Percentiles rank a stretch among this genome's conserved stretches.
Conservation (phyloP, 2,113 vertebrate genomes). For the Hoplias malabaricus region DNA sequence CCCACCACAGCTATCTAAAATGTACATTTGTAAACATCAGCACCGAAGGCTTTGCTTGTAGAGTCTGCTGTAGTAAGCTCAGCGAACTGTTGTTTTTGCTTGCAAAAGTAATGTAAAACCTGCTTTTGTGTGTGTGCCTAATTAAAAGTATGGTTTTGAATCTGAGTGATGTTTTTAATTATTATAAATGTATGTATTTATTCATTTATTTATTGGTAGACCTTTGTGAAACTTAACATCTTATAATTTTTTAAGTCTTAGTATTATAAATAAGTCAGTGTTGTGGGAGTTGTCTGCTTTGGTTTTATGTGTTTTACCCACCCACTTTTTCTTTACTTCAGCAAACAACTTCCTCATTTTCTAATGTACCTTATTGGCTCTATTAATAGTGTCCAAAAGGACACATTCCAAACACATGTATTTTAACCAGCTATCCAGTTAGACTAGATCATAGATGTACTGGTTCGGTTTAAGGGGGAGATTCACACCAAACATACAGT, state of each 20-base stretch:
- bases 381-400: neutral
- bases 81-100: neutral
- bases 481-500: neutral
- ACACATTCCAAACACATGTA: neutral
- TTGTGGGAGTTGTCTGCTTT: neutral
- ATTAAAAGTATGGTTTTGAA: conserved; percentile 21
- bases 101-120: neutral
- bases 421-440: neutral
- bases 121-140: neutral
- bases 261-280: neutral
- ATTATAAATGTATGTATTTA: too few species aligned
- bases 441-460: neutral
- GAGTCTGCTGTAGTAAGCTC: neutral
- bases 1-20: neutral
- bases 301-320: neutral
- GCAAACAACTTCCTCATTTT: conserved; percentile 10
- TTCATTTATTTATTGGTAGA: too few species aligned
- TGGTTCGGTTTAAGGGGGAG: neutral
- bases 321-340: neutral
- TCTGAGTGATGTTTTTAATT: neutral
- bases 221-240: neutral
- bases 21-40: neutral
- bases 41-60: neutral
- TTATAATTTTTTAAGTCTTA: neutral
- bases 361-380: neutral